These are phyloP conservation scores for Philhelius pedissequus DNA, from an alignment of 2,888 invertebrate genomes.

Conservation along the genomic window DNA sequence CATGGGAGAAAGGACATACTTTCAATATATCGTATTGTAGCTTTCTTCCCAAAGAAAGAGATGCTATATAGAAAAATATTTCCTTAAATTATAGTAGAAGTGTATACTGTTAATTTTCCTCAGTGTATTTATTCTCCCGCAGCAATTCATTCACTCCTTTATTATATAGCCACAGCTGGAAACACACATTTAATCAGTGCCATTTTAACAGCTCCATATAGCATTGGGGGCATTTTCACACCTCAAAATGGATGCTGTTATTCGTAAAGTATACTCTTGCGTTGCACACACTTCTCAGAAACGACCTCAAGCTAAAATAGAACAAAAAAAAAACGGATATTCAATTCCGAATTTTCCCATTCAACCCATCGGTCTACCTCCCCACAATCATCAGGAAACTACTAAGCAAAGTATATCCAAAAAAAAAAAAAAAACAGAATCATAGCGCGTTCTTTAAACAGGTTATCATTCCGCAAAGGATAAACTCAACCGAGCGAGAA, in stretches of 20 bases:
- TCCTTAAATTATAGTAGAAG: too few species aligned
- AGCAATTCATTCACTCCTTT: neutral
- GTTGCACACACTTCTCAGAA: neutral
- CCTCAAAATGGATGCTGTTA: slow-evolving; percentile 13
- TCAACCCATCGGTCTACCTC: too few species aligned
- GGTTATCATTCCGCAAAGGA: slow-evolving; percentile 54
- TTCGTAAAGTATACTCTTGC: neutral
- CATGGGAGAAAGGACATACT: too few species aligned
- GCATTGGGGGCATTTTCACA: slow-evolving; percentile 49
- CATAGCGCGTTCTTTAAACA: slow-evolving; percentile 34
- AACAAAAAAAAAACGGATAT: slow-evolving; percentile 6
- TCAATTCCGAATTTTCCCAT: neutral
- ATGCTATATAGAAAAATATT: too few species aligned
- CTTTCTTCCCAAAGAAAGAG: too few species aligned
- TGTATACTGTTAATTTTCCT: too few species aligned
- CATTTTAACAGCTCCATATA: slow-evolving; percentile 19
- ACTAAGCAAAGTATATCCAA: neutral
- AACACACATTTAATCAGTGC: slow-evolving; percentile 42
- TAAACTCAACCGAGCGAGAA: slow-evolving; percentile 25
- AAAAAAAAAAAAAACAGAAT: slow-evolving; percentile 12
- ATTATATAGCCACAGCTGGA: slow-evolving; percentile 35
- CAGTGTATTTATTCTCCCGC: neutral
- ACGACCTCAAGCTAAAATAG: neutral
- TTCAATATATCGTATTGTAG: too few species aligned
- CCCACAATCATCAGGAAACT: neutral